These are phyloP conservation scores for Sphenopsis melanotis DNA, from an alignment of 2,797 vertebrate species.

Conservation along the genomic window DNA sequence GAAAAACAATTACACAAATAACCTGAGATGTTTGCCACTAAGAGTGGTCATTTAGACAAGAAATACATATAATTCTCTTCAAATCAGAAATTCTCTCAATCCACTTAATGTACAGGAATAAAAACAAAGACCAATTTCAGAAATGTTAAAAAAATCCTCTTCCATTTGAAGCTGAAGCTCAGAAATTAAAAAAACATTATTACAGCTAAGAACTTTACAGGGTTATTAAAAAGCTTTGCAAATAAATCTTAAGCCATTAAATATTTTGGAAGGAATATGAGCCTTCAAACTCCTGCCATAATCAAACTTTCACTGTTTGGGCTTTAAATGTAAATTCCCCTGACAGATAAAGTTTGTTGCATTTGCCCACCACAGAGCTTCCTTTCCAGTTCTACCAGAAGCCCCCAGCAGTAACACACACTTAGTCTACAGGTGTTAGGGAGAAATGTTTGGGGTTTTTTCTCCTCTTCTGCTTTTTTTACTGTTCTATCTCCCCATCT, in stretches of 20 bases:
- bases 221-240: constrained; percentile 15
- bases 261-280: background rate
- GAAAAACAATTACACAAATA: background rate
- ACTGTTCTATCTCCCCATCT: background rate
- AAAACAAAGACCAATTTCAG: background rate
- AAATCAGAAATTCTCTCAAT: background rate
- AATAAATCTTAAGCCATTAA: constrained; percentile 12
- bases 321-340: background rate
- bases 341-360: background rate
- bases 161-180: background rate
- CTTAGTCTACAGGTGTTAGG: background rate
- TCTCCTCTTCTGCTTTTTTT: rapidly evolving
- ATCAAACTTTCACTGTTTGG: background rate
- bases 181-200: background rate
- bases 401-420: background rate
- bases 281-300: background rate
- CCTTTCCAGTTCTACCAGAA: background rate
- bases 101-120: background rate
- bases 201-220: background rate
- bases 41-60: background rate
- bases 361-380: background rate
- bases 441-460: background rate
- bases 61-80: background rate
- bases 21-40: background rate
- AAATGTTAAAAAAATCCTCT: background rate